A percentile compares a stretch with the other conserved stretches of the same genome.
These are phyloP conservation scores for Aleiodes testaceus DNA, from an alignment of 2,888 invertebrate genomes.

Conservation along the genomic window DNA sequence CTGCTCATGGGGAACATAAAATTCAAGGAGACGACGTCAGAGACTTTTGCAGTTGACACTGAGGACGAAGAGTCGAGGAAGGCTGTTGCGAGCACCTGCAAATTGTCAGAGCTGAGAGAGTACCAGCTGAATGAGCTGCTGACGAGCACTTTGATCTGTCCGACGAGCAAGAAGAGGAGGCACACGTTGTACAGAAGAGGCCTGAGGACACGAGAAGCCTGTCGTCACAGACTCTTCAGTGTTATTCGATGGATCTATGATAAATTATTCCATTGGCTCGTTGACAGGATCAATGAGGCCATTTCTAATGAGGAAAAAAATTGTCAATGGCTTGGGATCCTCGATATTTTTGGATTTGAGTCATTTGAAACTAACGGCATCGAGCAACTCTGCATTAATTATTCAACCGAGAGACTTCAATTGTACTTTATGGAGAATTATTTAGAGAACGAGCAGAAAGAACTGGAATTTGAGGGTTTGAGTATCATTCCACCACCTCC, in stretches of 20 bases:
- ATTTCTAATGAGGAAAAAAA: conserved; percentile 55
- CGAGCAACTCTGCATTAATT: conserved; percentile 68
- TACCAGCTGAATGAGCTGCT: conserved; percentile 58
- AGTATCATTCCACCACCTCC: conserved; percentile 52
- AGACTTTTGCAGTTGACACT: conserved; percentile 54
- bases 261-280: conserved; percentile 68
- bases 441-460: conserved; percentile 58
- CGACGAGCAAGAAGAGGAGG: conserved; percentile 56
- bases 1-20: conserved; percentile 69
- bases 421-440: conserved; percentile 67
- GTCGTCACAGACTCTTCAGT: conserved; percentile 68
- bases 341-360: conserved; percentile 72
- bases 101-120: conserved; percentile 55
- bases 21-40: conserved; percentile 58
- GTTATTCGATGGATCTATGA: conserved; percentile 71
- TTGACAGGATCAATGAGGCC: conserved; percentile 61
- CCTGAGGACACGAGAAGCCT: conserved; percentile 65
- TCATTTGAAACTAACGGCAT: conserved; percentile 64
- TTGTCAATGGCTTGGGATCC: conserved; percentile 63
- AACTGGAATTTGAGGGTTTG: conserved; percentile 63
- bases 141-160: conserved; percentile 63
- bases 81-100: conserved; percentile 59
- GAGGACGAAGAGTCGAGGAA: conserved; percentile 57
- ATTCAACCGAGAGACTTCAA: conserved; percentile 69
- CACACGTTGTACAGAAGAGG: conserved; percentile 63